phyloP scores from a whole-genome alignment of 1,140 invertebrate species.

The Sminthurides bifidus region DNA sequence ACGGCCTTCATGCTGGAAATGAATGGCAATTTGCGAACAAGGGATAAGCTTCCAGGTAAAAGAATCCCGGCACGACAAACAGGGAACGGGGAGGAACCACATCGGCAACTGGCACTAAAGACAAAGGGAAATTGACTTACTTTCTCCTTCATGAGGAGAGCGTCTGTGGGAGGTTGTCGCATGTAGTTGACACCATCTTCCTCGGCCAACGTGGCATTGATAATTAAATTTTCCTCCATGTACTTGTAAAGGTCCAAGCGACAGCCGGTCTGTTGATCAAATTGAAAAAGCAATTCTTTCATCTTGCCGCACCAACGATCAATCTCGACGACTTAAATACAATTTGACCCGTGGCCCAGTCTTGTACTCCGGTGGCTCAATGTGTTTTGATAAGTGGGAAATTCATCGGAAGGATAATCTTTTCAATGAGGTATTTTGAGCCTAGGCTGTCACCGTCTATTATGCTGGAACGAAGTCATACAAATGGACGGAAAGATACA shows the following conservation, averaged over 20 bases:
- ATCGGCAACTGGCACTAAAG: neutral
- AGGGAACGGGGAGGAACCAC: neutral
- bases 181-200: constrained; percentile 41
- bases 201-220: constrained; percentile 61
- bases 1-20: neutral
- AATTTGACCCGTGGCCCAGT: neutral
- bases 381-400: too few relatives aligned
- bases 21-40: neutral
- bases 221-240: constrained; percentile 72
- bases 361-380: too few relatives aligned
- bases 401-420: too few relatives aligned
- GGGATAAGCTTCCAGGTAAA: neutral
- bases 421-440: too few relatives aligned
- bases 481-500: too few relatives aligned
- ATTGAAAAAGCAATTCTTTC: neutral
- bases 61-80: neutral
- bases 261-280: constrained; percentile 56
- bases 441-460: too few relatives aligned
- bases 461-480: too few relatives aligned
- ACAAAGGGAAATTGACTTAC: constrained; percentile 36
- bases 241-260: constrained; percentile 68
- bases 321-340: neutral
- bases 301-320: too few relatives aligned
- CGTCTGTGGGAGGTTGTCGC: constrained; percentile 29
- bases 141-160: constrained; percentile 53